A percentile compares a stretch with the other conserved stretches of the same genome.
Evolutionary conservation across 2,888 invertebrate genomes (phyloP).

Genomic region (Zhuqinia jingwanae): DNA sequence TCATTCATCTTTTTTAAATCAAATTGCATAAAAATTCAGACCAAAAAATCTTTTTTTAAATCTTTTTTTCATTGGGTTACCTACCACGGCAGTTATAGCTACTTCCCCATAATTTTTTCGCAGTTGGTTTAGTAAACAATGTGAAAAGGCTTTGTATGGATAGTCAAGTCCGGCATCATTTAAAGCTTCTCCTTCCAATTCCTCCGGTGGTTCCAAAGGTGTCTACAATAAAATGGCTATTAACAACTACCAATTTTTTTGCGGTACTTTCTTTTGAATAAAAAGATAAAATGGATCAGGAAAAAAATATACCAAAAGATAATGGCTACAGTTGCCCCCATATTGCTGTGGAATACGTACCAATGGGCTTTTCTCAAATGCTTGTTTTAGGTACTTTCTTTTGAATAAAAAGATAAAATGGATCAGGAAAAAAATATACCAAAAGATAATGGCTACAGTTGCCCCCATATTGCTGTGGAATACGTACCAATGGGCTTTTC

Average conservation of each 20-base stretch:
- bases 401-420: background rate
- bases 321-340: background rate
- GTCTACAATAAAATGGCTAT: too few relatives aligned
- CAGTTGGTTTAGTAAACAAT: slow-evolving; percentile 34
- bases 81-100: slow-evolving; percentile 43
- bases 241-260: too few relatives aligned
- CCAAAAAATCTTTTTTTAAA: background rate
- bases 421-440: background rate
- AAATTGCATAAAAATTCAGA: background rate
- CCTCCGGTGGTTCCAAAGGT: too few relatives aligned
- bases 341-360: background rate
- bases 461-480: background rate
- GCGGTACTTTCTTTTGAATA: background rate
- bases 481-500: too few relatives aligned
- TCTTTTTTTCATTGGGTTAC: background rate
- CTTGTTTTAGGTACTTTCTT: background rate
- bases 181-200: slow-evolving; percentile 20
- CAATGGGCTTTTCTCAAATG: background rate
- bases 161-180: slow-evolving; percentile 13
- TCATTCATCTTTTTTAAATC: background rate
- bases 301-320: background rate
- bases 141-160: slow-evolving; percentile 30
- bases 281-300: background rate
- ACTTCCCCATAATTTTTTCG: background rate
- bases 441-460: background rate